Evolutionary conservation across 2,888 invertebrate species (phyloP), one percentile per base, ranked within the genome.

Genomic region (Leucophenga montana): DNA sequence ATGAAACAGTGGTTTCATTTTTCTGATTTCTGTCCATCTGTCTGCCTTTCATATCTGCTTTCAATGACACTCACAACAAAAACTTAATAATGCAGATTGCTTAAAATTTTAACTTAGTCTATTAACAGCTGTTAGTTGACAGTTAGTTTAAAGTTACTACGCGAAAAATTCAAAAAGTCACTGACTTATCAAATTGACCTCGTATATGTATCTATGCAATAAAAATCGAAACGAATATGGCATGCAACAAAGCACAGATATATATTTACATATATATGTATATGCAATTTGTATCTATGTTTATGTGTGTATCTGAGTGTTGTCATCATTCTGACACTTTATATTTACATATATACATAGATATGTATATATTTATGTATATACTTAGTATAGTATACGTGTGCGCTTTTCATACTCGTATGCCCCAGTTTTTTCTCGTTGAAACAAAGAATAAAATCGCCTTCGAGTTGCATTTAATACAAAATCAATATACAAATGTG

Each of bases 401-500:
- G 39, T 11, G 39, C 27, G 27, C 27, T 27, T 8, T 61, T 61
- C 33, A 61, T 39, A 39, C 59, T 39, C 18, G 33, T 61, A 18
- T 61, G 59, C n/a, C 59, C 59, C 59, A 61, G 39, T 61, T 61
- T 61, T 33, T 33, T 3, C 33, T 53, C 6, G n/a, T 50, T 53
- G 31, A 50, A 66, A 33, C 54, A 54, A 53, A 54, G 53, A 66
- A 65, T 31, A 46, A 50, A 66, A 54, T 54, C 33, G 31, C 27
- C 66, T 39, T 39, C 54, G 46, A 53, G 66, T 66, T 31, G 16
- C 46, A 64, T 66, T 53, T 54, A 66, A 66, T 50, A 66, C 50
- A 66, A 53, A 66, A 53, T 65, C 65, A 33, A 61, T 61, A 61
- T 61, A 50, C 31, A 65, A 65, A 56, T 56, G 48, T 66, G 54